Base-by-base conservation (phyloP, 2,113 vertebrate species). In the Hylia prasina region DNA sequence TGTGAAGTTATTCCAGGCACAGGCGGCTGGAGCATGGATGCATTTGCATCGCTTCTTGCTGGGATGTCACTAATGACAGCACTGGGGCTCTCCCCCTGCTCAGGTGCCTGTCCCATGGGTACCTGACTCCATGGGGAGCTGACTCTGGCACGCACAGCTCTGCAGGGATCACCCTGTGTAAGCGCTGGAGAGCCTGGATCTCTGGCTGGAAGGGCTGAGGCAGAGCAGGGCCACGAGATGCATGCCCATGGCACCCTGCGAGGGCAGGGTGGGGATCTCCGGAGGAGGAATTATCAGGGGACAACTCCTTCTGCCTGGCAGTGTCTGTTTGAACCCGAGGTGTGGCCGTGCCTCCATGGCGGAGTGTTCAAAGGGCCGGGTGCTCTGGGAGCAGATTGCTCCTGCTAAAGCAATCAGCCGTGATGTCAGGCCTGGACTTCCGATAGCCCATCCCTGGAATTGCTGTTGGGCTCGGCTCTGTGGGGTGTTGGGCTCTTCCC, bases 351-450 rank as follows among this genome's bases (percentile, higher is more conserved):
- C 88, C 58, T 87, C 71, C 48, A 0, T 1, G 42, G 73, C 2
- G 8, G 56, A 69, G 77, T 21, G 54, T 82, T 86, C 89, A 65
- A 31, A 82, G 83, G 69, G 39, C 79, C 3, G 27, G 33, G 6
- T 27, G 64, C 73, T 69, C 73, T 5, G 70, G 63, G 87, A 90
- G 63, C 87, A 66, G 61, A 78, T 63, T 57, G 51, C 57, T 89
- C 23, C 92, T 93, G 90, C 77, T 93, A 61, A 94, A 91, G 93
- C 45, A 57, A 81, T 95, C 79, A 91, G 72, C 77, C 16, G 10
- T 86, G 93, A 86, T 83, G 86, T 92, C 86, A 88, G 68, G 70
- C 70, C 48, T 25, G 45, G 44, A 40, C 73, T 95, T 95, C 87
- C 37, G 7, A 73, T 23, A 66, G 56, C 84, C 90, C 42, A 11